A percentile compares a stretch with the other conserved stretches of the same genome.
These are phyloP conservation scores for Nemotelus pantherinus DNA, from an alignment of 2,888 invertebrate species.

Conservation along the genomic window DNA sequence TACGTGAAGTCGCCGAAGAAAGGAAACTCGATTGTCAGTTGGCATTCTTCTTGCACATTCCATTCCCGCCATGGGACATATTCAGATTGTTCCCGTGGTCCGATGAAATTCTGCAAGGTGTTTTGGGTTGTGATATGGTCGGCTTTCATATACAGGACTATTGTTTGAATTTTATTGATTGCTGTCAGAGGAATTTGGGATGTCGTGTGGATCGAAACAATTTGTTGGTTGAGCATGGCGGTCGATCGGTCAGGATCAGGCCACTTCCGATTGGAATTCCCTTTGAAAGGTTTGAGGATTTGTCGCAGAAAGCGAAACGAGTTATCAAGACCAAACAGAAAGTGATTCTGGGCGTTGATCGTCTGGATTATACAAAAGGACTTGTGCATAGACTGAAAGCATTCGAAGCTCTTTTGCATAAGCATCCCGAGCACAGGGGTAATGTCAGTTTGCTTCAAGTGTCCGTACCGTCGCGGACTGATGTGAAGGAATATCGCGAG, in stretches of 20 bases:
- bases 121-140: conserved; percentile 92
- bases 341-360: conserved; percentile 87
- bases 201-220: conserved; percentile 90
- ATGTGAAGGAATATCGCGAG: conserved; percentile 90
- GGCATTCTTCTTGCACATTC: conserved; percentile 94
- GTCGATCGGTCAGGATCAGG: conserved; percentile 83
- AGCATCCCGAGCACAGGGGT: conserved; percentile 86
- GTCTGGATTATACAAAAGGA: conserved; percentile 91
- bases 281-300: conserved; percentile 83
- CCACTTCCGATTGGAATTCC: conserved; percentile 91
- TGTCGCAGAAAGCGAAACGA: conserved; percentile 77
- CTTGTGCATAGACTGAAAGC: conserved; percentile 84
- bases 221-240: conserved; percentile 86
- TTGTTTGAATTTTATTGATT: conserved; percentile 90
- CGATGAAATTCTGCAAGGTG: conserved; percentile 92
- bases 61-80: conserved; percentile 94
- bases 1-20: conserved; percentile 85
- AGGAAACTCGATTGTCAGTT: conserved; percentile 80
- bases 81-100: conserved; percentile 91
- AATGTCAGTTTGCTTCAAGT: conserved; percentile 85
- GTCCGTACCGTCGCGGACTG: conserved; percentile 87
- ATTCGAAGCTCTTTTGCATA: conserved; percentile 82
- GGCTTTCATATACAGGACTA: conserved; percentile 93
- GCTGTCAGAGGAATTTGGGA: conserved; percentile 86
- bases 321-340: conserved; percentile 79